Evolutionary conservation across 2,113 vertebrate genomes (phyloP), one percentile per base, ranked within the genome.

Genomic region (Mesocricetus auratus): DNA sequence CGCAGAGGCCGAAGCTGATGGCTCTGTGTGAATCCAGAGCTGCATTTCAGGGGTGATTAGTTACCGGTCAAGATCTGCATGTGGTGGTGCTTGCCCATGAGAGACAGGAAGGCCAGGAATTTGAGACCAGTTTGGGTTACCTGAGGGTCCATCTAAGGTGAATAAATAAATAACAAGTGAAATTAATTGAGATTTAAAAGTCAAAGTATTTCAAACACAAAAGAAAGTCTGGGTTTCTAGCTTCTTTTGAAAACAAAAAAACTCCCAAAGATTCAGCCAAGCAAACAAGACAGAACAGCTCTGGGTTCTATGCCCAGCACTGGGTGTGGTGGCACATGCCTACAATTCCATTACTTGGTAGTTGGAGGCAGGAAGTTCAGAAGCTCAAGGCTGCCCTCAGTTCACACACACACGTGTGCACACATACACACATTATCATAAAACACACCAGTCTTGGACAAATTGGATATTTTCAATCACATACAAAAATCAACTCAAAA

Each of bases 151-250:
- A 39, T 53, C 22, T 71, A 69, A 87, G 19, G 21, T 53, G n/a
- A 42, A 62, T 39, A 56, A 58, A 58, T 60, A 58, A 45, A 69
- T n/a, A 71, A 69, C 22, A 50, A 36, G 29, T 47, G 7, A 29
- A 75, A 89, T 89, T 73, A 71, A 39, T 79, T n/a, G 74, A 90
- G 42, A 45, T 81, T 66, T 91, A 68, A 93, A 94, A 95, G n/a
- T 85, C 22, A 29, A n/a, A 56, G 15, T 82, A 86, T 16, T 92
- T 81, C 26, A 89, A 39, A 50, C 22, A 69, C 26, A 26, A 12
- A 26, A 7, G 42, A 91, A 92, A 75, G 50, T 1, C 24, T 10
- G 66, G 17, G 42, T 89, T 86, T 95, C 74, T 91, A 62, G 87
- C 33, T 58, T 89, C 16, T 85, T 64, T 85, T 50, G 42, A 29